Evolutionary conservation across 2,113 vertebrate species (phyloP), one percentile per base, ranked within the genome.

Genomic region (Chloebia gouldiae): DNA sequence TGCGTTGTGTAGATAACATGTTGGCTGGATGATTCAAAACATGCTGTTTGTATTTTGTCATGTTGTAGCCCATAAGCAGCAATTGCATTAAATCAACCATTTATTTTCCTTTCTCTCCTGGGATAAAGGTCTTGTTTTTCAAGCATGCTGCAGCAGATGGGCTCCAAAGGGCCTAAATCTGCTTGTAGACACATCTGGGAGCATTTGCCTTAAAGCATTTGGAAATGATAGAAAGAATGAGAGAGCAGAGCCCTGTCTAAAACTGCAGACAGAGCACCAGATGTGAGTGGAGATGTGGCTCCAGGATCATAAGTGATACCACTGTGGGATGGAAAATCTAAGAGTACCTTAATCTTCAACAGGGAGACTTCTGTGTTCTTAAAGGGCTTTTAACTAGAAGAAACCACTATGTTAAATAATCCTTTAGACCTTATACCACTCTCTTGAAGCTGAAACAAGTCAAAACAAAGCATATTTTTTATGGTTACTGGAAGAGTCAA

Each of bases 321-420:
- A 20, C 27, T 50, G 18, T 60, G 59, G 45, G 77, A 25, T 39
- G 33, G 70, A 57, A 78, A 93, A 72, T 19, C 2, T 1, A 27
- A 2, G 10, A 39, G 2, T 54, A 23, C 35, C 33, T 63, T 87
- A 18, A 47, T 42, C 33, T 54, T 92, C 13, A 40, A 30, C 5
- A 25, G 39, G 21, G 33, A 18, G 21, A 49, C 7, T 76, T 75
- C 33, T 64, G 16, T 8, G 15, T 40, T 77, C 71, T 61, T 47
- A 19, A 79, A 56, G 5, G 9, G 20, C 17, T 73, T 80, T 86
- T 33, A 35, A 40, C 9, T 49, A 57, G 17, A 50, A 63, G 47
- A 64, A 23, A 80, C 3, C 6, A 5, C 1, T 0, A 9, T 30
- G 4, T 5, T 76, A 33, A 90, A 66, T 63, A 19, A 0, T 2